These are phyloP conservation scores for Oreonectes daqikongensis DNA, from an alignment of 2,797 vertebrate genomes.

Conservation along the genomic window DNA sequence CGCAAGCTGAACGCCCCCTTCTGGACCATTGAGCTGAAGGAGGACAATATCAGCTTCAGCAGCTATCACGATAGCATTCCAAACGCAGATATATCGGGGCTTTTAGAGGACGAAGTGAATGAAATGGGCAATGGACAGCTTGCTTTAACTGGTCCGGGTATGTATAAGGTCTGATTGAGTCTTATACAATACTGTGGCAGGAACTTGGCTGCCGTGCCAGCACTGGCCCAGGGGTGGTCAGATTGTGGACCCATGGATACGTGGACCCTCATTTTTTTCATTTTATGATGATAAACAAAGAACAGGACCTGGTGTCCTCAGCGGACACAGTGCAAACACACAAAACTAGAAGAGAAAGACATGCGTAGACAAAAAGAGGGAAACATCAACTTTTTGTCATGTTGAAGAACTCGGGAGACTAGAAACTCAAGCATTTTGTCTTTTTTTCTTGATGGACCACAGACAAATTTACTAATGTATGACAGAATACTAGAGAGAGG, in stretches of 20 bases:
- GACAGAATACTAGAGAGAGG: not conserved
- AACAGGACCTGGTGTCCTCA: slow-evolving; percentile 21
- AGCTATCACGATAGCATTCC: slow-evolving; percentile 89
- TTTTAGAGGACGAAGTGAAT: slow-evolving; percentile 81
- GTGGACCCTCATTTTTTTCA: slow-evolving; percentile 10
- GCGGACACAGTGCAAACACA: not conserved
- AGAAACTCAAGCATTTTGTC: not conserved
- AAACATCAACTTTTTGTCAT: slow-evolving; percentile 1
- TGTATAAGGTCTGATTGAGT: slow-evolving; percentile 77
- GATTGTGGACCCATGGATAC: slow-evolving; percentile 1
- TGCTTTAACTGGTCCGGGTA: slow-evolving; percentile 79
- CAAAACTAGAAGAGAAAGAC: slow-evolving; percentile 4
- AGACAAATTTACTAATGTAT: slow-evolving; percentile 9
- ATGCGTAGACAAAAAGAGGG: slow-evolving; percentile 16
- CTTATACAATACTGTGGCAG: not conserved
- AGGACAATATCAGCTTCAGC: slow-evolving; percentile 89
- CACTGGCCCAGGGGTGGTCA: not conserved
- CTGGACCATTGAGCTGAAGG: slow-evolving; percentile 89
- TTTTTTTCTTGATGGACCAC: not conserved
- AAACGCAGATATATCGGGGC: slow-evolving; percentile 82
- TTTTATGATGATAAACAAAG: not conserved
- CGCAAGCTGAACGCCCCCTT: slow-evolving; percentile 86
- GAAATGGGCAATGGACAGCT: slow-evolving; percentile 84
- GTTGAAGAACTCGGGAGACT: not conserved
- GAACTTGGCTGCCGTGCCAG: not conserved